These are phyloP conservation scores for Raja brachyura DNA, from an alignment of 2,113 vertebrate genomes.

Conservation along the genomic window DNA sequence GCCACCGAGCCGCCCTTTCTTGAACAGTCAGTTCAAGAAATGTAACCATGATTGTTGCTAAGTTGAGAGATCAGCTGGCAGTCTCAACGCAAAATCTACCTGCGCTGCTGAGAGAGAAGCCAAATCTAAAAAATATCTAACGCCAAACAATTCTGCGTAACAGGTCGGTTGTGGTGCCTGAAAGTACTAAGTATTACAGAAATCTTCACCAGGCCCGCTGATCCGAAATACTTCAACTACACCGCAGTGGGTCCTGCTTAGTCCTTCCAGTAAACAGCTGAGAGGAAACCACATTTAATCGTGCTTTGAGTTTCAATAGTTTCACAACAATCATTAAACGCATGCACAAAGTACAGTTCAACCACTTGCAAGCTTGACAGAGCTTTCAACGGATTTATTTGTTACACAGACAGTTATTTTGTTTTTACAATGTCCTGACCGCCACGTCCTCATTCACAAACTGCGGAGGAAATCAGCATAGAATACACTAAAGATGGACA, in stretches of 20 bases:
- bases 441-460: background rate
- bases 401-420: background rate
- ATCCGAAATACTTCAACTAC: background rate
- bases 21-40: background rate
- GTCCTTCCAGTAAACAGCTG: background rate
- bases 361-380: background rate
- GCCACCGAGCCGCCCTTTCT: background rate
- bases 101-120: background rate
- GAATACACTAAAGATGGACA: too few species aligned
- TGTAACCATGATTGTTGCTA: too few species aligned
- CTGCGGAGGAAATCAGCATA: too few species aligned
- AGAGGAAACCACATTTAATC: conserved; percentile 16
- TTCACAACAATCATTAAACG: background rate
- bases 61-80: background rate
- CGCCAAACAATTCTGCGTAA: background rate
- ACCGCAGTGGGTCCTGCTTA: background rate
- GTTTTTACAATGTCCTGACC: background rate
- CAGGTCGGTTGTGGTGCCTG: background rate
- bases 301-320: background rate
- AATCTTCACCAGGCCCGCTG: background rate
- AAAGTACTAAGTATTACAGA: background rate
- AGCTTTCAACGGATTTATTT: background rate
- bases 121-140: background rate
- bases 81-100: background rate
- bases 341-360: background rate